These are phyloP conservation scores for Mesorhabditis spiculigera DNA, from an alignment of 2,888 invertebrate genomes.

Conservation along the genomic window DNA sequence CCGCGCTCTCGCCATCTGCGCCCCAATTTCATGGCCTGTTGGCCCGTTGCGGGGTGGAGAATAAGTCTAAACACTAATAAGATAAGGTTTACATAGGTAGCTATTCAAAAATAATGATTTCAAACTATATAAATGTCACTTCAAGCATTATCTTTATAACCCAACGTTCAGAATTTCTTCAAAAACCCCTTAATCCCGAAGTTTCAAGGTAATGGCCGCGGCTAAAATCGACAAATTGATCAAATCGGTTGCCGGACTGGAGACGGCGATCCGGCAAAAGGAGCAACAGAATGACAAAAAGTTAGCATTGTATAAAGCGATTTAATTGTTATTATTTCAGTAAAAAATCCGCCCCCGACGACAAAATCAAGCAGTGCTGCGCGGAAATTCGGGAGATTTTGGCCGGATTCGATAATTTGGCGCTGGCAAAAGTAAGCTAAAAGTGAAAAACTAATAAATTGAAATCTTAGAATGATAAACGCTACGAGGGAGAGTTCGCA, in stretches of 20 bases:
- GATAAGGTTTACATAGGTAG: too few relatives aligned
- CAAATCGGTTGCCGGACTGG: slow-evolving; percentile 1
- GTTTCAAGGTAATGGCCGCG: neutral
- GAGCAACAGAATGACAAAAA: neutral
- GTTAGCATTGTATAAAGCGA: neutral
- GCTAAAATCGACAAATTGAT: slow-evolving; percentile 1
- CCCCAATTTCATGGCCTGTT: too few relatives aligned
- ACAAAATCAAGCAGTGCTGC: neutral
- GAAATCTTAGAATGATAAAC: slow-evolving; percentile 3
- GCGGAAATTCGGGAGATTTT: neutral
- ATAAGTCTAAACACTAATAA: too few relatives aligned
- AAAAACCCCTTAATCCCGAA: too few relatives aligned
- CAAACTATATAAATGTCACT: too few relatives aligned
- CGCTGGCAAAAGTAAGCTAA: neutral
- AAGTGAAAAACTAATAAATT: neutral
- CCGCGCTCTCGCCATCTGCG: too few relatives aligned
- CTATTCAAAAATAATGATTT: too few relatives aligned
- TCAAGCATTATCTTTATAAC: too few relatives aligned
- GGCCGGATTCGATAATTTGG: neutral
- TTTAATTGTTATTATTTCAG: neutral
- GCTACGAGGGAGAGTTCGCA: neutral
- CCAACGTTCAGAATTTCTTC: too few relatives aligned
- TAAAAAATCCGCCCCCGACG: neutral
- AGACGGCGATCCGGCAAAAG: neutral
- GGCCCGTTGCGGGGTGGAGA: too few relatives aligned